Percentiles rank a stretch among this genome's conserved stretches.
Evolutionary conservation across 2,113 vertebrate genomes (phyloP).

Genomic region (Felis catus): DNA sequence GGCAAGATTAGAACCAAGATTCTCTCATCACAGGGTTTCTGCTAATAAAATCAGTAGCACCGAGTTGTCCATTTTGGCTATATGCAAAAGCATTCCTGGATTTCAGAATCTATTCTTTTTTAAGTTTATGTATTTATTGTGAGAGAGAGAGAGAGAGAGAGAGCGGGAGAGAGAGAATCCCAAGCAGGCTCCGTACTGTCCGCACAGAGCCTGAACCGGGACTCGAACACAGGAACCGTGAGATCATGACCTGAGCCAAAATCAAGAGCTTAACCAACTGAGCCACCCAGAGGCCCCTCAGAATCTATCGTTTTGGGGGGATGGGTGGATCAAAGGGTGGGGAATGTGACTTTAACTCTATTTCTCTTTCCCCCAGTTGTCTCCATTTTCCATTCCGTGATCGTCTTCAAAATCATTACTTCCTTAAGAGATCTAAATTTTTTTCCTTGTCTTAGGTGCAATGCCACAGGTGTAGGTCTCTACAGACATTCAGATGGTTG

Average conservation of each 20-base stretch:
- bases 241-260: too few species aligned
- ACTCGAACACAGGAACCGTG: too few species aligned
- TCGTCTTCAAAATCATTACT: neutral
- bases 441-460: neutral
- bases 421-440: neutral
- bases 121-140: too few species aligned
- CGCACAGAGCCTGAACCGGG: too few species aligned
- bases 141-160: too few species aligned
- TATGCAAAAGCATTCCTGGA: neutral
- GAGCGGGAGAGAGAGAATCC: too few species aligned
- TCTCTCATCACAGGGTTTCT: neutral
- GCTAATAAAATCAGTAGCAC: neutral
- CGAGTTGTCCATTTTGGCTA: neutral
- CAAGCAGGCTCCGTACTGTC: too few species aligned
- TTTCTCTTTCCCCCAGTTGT: neutral
- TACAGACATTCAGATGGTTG: neutral
- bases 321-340: neutral
- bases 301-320: neutral
- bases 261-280: neutral
- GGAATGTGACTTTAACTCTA: neutral
- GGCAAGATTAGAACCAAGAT: neutral
- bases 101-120: neutral
- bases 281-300: too few species aligned
- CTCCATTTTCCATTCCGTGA: neutral
- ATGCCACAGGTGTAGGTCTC: neutral